phyloP scores from a whole-genome alignment of 2,888 invertebrate genomes.

The Atethmia centrago region DNA sequence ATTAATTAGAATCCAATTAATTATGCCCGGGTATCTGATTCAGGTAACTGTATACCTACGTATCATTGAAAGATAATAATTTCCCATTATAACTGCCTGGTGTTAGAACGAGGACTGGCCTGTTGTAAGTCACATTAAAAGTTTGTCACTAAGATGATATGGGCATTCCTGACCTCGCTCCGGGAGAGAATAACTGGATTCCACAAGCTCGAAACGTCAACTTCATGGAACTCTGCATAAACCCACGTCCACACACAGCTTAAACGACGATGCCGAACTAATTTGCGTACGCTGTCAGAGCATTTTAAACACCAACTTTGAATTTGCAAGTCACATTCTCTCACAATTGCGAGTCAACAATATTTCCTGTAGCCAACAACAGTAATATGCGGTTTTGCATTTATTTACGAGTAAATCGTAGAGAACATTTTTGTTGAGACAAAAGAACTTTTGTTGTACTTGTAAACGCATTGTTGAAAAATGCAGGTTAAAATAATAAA shows the following conservation, averaged over 20 bases:
- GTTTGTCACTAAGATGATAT: constrained; percentile 41
- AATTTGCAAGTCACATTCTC: constrained; percentile 65
- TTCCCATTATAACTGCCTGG: background rate
- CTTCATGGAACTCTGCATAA: constrained; percentile 58
- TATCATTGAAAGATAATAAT: background rate
- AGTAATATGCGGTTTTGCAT: constrained; percentile 41
- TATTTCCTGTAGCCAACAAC: constrained; percentile 52
- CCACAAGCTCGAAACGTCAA: constrained; percentile 56
- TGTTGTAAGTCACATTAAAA: constrained; percentile 8
- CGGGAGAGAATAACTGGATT: constrained; percentile 50
- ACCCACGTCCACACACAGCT: constrained; percentile 57
- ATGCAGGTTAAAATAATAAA: constrained; percentile 8
- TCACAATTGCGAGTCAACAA: constrained; percentile 51
- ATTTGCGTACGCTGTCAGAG: constrained; percentile 63
- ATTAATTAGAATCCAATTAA: constrained; percentile 37
- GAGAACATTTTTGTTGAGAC: constrained; percentile 31
- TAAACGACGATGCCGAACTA: constrained; percentile 59
- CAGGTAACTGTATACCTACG: background rate
- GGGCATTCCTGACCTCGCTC: constrained; percentile 46
- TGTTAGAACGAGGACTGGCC: background rate
- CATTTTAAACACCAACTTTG: constrained; percentile 62
- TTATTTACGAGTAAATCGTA: constrained; percentile 22
- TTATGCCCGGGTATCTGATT: constrained; percentile 21
- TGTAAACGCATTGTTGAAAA: constrained; percentile 27
- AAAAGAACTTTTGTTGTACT: constrained; percentile 32